These are phyloP conservation scores for Arvicola amphibius DNA, from an alignment of 2,797 vertebrate species.

Conservation along the genomic window DNA sequence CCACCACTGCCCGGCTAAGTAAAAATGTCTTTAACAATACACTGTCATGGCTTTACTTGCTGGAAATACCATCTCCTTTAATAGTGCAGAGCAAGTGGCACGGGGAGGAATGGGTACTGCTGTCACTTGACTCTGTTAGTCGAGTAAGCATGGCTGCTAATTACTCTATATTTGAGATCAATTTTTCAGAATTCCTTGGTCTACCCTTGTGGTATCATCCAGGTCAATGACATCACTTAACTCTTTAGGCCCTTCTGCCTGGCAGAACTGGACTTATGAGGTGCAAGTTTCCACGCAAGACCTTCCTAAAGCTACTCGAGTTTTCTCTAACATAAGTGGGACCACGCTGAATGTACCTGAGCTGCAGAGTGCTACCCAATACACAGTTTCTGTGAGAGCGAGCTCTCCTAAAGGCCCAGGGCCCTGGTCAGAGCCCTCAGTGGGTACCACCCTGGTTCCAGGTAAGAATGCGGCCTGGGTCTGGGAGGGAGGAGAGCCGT, in stretches of 20 bases:
- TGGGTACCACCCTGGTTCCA: conserved; percentile 86
- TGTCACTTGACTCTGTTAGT: neutral
- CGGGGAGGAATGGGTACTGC: neutral
- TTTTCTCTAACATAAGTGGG: conserved; percentile 79
- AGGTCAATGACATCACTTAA: conserved; percentile 36
- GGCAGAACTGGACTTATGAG: conserved; percentile 90
- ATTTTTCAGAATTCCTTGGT: neutral
- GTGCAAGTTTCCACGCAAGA: conserved; percentile 81
- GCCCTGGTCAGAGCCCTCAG: conserved; percentile 82
- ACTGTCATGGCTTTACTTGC: neutral
- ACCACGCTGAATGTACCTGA: conserved; percentile 77
- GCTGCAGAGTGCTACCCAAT: conserved; percentile 79
- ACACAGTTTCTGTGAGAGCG: conserved; percentile 85
- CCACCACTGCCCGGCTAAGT: neutral
- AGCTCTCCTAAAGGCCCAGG: conserved; percentile 86
- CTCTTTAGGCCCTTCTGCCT: conserved; percentile 86
- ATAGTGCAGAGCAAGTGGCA: neutral
- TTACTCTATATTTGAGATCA: neutral
- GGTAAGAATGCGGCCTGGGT: conserved; percentile 81
- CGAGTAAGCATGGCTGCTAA: neutral
- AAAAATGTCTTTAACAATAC: neutral
- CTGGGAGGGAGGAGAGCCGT: neutral
- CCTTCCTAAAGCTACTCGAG: conserved; percentile 44
- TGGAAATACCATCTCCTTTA: neutral
- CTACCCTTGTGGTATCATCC: neutral